phyloP scores from a whole-genome alignment of 2,797 vertebrate species.

The Mormyrops attenuatus region DNA sequence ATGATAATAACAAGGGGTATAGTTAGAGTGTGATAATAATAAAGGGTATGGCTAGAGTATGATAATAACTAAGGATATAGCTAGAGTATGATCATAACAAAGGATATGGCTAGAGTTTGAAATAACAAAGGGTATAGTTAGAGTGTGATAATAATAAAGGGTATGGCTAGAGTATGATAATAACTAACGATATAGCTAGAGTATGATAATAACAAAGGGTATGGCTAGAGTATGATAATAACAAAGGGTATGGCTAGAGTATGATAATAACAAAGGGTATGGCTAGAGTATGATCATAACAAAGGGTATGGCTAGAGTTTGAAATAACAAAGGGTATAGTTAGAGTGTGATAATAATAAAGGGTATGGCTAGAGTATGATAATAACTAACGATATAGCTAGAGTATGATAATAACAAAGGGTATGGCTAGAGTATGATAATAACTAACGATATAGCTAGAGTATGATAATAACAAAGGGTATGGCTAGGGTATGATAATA shows the following conservation, averaged over 20 bases:
- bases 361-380: background rate
- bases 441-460: too few species aligned
- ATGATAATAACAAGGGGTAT: too few species aligned
- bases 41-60: too few species aligned
- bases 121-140: background rate
- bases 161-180: too few species aligned
- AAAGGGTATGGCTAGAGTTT: too few species aligned
- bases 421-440: too few species aligned
- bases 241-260: background rate
- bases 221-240: background rate
- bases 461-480: background rate
- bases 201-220: background rate
- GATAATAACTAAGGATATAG: too few species aligned
- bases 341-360: background rate
- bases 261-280: background rate
- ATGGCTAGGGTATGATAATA: background rate
- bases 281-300: too few species aligned
- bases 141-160: background rate
- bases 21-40: too few species aligned
- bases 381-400: background rate
- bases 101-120: too few species aligned
- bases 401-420: too few species aligned
- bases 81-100: too few species aligned
- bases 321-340: background rate
- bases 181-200: background rate